Conservation (phyloP, 2,797 vertebrate species). For the Hyperoplus immaculatus region DNA sequence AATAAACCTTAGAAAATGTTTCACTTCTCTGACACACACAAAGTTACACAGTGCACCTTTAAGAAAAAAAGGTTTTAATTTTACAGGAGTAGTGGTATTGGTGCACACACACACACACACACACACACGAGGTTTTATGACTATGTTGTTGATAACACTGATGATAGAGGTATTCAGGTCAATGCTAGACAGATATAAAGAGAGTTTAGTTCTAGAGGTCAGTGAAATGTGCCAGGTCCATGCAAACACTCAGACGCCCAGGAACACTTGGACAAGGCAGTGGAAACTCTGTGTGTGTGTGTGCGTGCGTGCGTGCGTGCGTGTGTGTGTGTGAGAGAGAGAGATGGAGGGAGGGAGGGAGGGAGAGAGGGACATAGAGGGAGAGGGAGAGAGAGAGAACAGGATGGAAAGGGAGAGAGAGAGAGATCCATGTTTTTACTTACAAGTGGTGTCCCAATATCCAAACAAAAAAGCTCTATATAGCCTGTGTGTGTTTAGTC, state of each 20-base stretch:
- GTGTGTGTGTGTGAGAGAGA: no score
- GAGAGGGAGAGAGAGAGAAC: constrained; percentile 3
- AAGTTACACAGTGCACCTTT: no score
- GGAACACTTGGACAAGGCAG: constrained; percentile 48
- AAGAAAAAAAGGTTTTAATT: background rate
- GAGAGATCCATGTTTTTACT: constrained; percentile 51
- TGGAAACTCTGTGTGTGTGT: constrained; percentile 52
- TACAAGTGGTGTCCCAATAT: constrained; percentile 55
- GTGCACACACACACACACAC: background rate
- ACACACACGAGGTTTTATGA: constrained; percentile 13
- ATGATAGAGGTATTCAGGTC: constrained; percentile 18
- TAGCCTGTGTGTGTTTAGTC: constrained; percentile 9
- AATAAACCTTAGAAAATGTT: no score
- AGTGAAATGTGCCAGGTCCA: constrained; percentile 24
- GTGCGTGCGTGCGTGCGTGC: no score
- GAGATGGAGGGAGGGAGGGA: background rate
- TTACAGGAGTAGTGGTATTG: accelerated
- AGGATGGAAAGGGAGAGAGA: background rate
- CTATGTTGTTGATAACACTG: background rate
- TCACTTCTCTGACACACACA: no score
- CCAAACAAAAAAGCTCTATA: constrained; percentile 21
- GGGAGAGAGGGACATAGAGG: background rate
- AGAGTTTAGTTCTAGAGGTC: constrained; percentile 40
- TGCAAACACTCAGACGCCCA: constrained; percentile 48
- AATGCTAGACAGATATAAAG: background rate